These are phyloP conservation scores for Andinoacara biseriatus DNA, from an alignment of 2,113 vertebrate genomes.

Conservation along the genomic window DNA sequence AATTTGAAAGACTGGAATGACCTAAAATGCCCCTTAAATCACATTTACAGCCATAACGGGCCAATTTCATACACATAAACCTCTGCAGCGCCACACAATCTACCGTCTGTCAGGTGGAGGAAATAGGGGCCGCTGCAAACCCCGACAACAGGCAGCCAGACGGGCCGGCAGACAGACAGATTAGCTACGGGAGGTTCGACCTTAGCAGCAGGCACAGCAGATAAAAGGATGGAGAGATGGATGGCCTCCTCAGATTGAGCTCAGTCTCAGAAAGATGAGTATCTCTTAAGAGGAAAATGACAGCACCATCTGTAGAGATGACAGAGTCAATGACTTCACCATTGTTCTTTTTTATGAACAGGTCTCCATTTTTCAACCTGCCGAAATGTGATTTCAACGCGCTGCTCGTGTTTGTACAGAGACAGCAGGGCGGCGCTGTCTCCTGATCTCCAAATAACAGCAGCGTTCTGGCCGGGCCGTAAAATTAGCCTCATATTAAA, in stretches of 20 bases:
- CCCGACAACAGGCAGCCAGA: background rate
- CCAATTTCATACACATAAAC: slow-evolving; percentile 43
- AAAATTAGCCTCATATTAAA: background rate
- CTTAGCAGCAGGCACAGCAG: slow-evolving; percentile 18
- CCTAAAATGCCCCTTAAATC: slow-evolving; percentile 48
- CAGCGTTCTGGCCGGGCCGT: rapidly evolving
- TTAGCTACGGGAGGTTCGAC: slow-evolving; percentile 32
- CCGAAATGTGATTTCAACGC: background rate
- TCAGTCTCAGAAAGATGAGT: slow-evolving; percentile 24
- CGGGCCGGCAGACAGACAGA: background rate
- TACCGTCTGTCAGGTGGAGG: slow-evolving; percentile 22
- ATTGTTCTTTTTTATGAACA: slow-evolving; percentile 6
- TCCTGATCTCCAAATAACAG: background rate
- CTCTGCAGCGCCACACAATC: slow-evolving; percentile 14
- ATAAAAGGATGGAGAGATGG: slow-evolving; percentile 25
- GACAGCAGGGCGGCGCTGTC: background rate
- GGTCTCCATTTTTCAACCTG: background rate
- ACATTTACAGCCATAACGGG: slow-evolving; percentile 40
- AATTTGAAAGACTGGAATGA: slow-evolving; percentile 39
- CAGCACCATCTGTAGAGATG: slow-evolving; percentile 15
- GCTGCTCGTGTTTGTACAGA: background rate
- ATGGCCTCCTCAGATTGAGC: slow-evolving; percentile 20
- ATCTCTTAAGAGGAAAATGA: slow-evolving; percentile 8
- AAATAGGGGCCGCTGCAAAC: slow-evolving; percentile 4
- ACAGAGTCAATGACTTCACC: background rate